Evolutionary conservation across 2,113 vertebrate genomes (phyloP), one percentile per base, ranked within the genome.

Genomic region (Rostratula benghalensis): DNA sequence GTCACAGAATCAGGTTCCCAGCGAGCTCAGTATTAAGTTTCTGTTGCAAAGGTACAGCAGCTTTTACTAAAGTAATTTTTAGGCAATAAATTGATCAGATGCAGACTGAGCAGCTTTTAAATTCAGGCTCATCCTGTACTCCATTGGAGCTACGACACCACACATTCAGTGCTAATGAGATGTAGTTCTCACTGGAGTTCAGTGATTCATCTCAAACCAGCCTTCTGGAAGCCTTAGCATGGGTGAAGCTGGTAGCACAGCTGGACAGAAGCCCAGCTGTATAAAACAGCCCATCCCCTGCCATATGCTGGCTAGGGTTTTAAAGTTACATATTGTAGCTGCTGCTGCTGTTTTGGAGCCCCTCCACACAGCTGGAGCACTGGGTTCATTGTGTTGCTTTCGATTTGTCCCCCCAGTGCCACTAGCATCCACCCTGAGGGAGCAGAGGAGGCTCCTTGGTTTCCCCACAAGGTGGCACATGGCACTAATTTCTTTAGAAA

Each of bases 391-490:
- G 60, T 28, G 23, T 65, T 35, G 27, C 23, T 67, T 83, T 50
- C 1, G 0, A 15, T 84, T 84, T 57, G 60, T 46, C 28, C 81
- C 71, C 71, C 80, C 45, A 43, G 24, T 75, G 64, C 41, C 61
- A 57, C 39, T 50, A 33, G 31, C n/a, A 37, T 54, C 24, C 78
- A 23, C 0, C 0, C 17, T 19, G 43, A 83, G 43, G 85, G 30
- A 92, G 25, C 80, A 53, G n/a, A 48, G 22, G 33, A 60, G 59
- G 39, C 67, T 89, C 51, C 60, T 70, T 75, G n/a, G 50, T 95
- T 95, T 88, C 67, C 83, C 97, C 97, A 96, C 97, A 87, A 97
- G 97, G 95, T 97, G 97, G 97, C 93, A 95, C 46, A 83, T 83
- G 87, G 68, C 75, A 70, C 71, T 90, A 50, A 24, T 64, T 90